Conservation (phyloP, 2,113 vertebrate genomes). For the Enhydra lutris region DNA sequence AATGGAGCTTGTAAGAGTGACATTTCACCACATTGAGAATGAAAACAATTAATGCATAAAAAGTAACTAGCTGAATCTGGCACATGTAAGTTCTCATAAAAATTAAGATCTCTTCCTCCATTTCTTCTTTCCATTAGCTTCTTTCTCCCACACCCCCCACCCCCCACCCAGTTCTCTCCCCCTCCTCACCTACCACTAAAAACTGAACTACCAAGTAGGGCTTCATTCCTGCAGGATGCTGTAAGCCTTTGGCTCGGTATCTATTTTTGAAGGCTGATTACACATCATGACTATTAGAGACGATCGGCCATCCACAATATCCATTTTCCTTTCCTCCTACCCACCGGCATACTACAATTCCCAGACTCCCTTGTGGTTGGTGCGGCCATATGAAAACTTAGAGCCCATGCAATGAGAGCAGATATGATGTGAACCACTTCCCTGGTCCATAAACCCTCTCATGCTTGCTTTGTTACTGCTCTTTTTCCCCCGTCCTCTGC, state of each 20-base stretch:
- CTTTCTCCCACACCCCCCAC: neutral
- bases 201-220: neutral
- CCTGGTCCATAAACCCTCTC: neutral
- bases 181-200: neutral
- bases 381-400: neutral
- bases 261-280: neutral
- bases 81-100: neutral
- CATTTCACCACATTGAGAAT: neutral
- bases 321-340: neutral
- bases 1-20: neutral
- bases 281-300: neutral
- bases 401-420: neutral
- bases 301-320: accelerated
- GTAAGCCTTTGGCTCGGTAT: accelerated
- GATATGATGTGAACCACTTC: neutral
- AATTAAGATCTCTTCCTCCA: neutral
- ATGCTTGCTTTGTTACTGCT: neutral
- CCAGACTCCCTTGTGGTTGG: neutral
- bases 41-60: neutral
- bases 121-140: neutral
- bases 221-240: neutral
- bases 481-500: neutral
- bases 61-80: neutral
- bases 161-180: neutral
- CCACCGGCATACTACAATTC: neutral